Evolutionary conservation across 2,888 invertebrate species (phyloP).

Genomic region (Epirrhoe tristata): DNA sequence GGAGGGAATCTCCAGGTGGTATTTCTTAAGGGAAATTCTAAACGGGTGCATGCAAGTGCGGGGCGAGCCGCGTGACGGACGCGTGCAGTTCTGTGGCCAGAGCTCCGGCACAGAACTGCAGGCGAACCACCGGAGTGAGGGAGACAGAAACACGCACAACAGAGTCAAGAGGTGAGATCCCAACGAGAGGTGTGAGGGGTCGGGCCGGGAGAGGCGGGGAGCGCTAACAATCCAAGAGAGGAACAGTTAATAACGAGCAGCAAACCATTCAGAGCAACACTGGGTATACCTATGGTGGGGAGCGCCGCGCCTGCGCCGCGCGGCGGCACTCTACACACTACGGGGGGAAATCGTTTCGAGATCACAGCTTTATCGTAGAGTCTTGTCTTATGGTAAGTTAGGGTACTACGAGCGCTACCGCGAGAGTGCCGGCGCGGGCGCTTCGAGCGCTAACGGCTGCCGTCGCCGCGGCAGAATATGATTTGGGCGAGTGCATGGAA

Average conservation of each 20-base stretch:
- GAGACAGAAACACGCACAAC: conserved; percentile 59
- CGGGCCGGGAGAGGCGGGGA: conserved; percentile 51
- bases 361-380: conserved; percentile 77
- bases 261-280: conserved; percentile 81
- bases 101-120: conserved; percentile 54
- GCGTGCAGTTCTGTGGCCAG: conserved; percentile 56
- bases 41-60: conserved; percentile 74
- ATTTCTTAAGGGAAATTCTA: conserved; percentile 70
- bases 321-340: conserved; percentile 65
- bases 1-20: conserved; percentile 70
- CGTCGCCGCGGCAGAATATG: conserved; percentile 88
- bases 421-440: conserved; percentile 55
- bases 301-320: conserved; percentile 62
- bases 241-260: conserved; percentile 82
- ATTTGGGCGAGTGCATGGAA: conserved; percentile 91
- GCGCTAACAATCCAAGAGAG: conserved; percentile 70
- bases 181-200: conserved; percentile 55
- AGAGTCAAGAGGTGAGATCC: conserved; percentile 62
- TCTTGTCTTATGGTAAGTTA: conserved; percentile 75
- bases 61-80: conserved; percentile 52
- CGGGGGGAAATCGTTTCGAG: conserved; percentile 73
- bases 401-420: conserved; percentile 60
- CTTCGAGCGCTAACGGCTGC: conserved; percentile 82
- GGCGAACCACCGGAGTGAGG: conserved; percentile 50
- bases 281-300: conserved; percentile 76